These are phyloP conservation scores for Nyctibius grandis DNA, from an alignment of 2,797 vertebrate species.

Conservation along the genomic window DNA sequence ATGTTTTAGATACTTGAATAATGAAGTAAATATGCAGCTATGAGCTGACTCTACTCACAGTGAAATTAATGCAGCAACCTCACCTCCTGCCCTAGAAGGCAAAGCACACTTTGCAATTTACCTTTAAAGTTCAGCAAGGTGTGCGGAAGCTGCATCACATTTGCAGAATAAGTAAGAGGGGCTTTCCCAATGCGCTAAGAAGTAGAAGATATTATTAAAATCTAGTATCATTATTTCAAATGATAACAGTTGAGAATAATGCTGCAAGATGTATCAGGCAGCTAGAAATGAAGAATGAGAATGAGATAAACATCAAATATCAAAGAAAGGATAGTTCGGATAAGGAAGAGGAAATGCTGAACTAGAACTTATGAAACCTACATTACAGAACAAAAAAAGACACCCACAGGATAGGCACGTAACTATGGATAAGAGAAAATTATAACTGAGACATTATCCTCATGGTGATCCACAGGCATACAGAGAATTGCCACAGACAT, in stretches of 20 bases:
- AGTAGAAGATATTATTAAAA: not conserved
- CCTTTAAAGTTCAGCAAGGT: not conserved
- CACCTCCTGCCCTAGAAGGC: not conserved
- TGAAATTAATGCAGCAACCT: not conserved
- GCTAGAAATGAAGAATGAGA: not conserved
- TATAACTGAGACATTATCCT: not conserved
- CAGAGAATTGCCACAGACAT: not conserved
- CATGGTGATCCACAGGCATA: not conserved
- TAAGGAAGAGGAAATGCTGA: constrained; percentile 11
- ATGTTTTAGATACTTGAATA: not conserved
- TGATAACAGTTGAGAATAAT: not conserved
- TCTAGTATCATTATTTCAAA: not conserved
- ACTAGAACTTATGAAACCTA: not conserved
- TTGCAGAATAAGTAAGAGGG: not conserved
- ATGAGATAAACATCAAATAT: not conserved
- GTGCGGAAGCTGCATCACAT: not conserved
- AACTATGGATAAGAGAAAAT: not conserved
- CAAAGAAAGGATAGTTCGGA: not conserved
- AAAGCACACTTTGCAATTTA: not conserved
- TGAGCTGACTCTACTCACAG: not conserved
- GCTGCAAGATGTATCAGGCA: not conserved
- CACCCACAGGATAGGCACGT: not conserved
- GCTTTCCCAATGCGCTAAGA: not conserved
- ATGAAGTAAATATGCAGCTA: not conserved
- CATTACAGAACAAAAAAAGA: not conserved